Evolutionary conservation across 2,888 invertebrate genomes (phyloP).

Genomic region (Drosophila ustulata): DNA sequence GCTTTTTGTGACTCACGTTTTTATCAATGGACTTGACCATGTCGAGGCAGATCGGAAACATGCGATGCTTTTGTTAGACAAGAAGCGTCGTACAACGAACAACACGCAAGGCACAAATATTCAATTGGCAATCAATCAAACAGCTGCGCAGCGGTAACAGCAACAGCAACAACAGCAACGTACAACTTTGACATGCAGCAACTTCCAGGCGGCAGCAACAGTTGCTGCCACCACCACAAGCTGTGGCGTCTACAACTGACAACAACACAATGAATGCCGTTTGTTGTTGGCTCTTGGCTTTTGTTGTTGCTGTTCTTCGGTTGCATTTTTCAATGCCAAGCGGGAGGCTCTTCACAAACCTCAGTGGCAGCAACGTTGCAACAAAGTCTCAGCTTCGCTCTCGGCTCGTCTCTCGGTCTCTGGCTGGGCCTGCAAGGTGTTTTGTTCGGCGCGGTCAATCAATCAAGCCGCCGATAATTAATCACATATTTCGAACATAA

Average conservation of each 20-base stretch:
- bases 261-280: slow-evolving; percentile 69
- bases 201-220: slow-evolving; percentile 71
- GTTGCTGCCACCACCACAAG: slow-evolving; percentile 66
- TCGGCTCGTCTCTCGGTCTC: slow-evolving; percentile 7
- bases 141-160: slow-evolving; percentile 70
- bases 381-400: slow-evolving; percentile 11
- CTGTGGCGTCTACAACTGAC: slow-evolving; percentile 81
- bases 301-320: slow-evolving; percentile 35
- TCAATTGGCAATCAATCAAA: slow-evolving; percentile 83
- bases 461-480: slow-evolving; percentile 78
- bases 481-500: slow-evolving; percentile 78
- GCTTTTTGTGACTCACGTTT: slow-evolving; percentile 10
- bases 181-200: slow-evolving; percentile 72
- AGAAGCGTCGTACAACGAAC: slow-evolving; percentile 37
- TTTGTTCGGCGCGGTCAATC: slow-evolving; percentile 64
- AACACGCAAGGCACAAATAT: slow-evolving; percentile 67
- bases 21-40: slow-evolving; percentile 63
- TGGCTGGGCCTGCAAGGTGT: slow-evolving; percentile 56
- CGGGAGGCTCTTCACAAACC: slow-evolving; percentile 43
- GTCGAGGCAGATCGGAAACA: slow-evolving; percentile 35
- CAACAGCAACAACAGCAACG: slow-evolving; percentile 54
- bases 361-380: slow-evolving; percentile 23
- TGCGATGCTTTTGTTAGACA: slow-evolving; percentile 68
- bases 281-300: slow-evolving; percentile 45
- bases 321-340: slow-evolving; percentile 75